These are phyloP conservation scores for Nyctalus aviator DNA, from an alignment of 2,797 vertebrate species.

Conservation along the genomic window DNA sequence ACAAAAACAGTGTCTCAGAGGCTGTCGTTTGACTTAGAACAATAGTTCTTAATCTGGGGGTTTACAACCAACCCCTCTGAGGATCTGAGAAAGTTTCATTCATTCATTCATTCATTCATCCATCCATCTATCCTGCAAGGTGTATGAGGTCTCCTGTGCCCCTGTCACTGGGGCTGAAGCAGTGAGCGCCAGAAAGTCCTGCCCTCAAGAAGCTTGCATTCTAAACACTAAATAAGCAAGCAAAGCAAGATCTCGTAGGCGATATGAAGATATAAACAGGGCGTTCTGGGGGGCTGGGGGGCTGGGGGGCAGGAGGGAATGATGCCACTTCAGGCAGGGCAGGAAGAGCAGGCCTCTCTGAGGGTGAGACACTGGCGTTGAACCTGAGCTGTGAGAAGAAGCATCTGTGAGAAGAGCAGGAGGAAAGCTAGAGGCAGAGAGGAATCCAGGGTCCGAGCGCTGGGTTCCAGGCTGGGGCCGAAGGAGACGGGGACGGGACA, in stretches of 20 bases:
- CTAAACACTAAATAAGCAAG: background rate
- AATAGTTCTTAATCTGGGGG: background rate
- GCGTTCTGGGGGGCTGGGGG: rapidly evolving
- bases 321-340: background rate
- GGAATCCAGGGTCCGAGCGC: too few species aligned
- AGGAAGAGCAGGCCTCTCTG: background rate
- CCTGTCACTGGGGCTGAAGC: background rate
- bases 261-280: background rate
- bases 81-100: background rate
- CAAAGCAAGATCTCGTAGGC: background rate
- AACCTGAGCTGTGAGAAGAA: background rate
- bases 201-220: background rate
- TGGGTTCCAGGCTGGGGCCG: rapidly evolving
- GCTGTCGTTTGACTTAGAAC: background rate
- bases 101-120: background rate
- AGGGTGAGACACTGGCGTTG: background rate
- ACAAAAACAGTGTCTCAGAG: background rate
- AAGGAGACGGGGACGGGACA: background rate
- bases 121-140: background rate
- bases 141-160: background rate
- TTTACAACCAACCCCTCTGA: background rate
- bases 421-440: background rate
- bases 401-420: background rate
- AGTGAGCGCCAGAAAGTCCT: background rate
- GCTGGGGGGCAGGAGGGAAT: rapidly evolving